Conservation (phyloP, 2,888 invertebrate species). For the Cephonodes hylas region DNA sequence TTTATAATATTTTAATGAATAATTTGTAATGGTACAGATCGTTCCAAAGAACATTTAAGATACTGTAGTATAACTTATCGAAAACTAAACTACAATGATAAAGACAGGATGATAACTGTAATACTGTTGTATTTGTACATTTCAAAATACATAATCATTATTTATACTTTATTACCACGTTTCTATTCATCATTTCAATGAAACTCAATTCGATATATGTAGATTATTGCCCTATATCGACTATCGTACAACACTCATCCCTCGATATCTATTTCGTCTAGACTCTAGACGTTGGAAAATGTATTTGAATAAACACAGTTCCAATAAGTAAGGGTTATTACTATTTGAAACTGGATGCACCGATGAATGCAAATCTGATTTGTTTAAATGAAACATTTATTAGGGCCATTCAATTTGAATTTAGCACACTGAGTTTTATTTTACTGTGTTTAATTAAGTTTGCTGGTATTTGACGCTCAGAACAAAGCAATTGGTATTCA, state of each 20-base stretch:
- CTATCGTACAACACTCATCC: not conserved
- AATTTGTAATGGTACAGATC: too few species aligned
- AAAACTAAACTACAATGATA: not conserved
- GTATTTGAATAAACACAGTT: constrained; percentile 1
- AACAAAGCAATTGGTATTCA: not conserved
- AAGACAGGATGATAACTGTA: too few species aligned
- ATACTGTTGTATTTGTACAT: not conserved
- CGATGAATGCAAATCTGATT: not conserved
- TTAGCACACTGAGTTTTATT: not conserved
- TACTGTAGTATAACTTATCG: too few species aligned
- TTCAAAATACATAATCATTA: not conserved
- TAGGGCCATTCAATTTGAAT: not conserved
- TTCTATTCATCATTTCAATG: not conserved
- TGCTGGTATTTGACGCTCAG: not conserved
- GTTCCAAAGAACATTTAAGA: too few species aligned
- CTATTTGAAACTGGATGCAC: not conserved
- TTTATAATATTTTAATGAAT: too few species aligned
- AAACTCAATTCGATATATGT: not conserved
- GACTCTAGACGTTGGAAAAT: constrained; percentile 21
- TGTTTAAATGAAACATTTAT: not conserved
- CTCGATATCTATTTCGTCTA: constrained; percentile 20
- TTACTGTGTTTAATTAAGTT: not conserved
- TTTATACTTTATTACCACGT: not conserved
- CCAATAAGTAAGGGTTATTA: not conserved
- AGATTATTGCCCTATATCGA: not conserved